phyloP scores from a whole-genome alignment of 2,888 invertebrate genomes.

The Drosophila conformis region DNA sequence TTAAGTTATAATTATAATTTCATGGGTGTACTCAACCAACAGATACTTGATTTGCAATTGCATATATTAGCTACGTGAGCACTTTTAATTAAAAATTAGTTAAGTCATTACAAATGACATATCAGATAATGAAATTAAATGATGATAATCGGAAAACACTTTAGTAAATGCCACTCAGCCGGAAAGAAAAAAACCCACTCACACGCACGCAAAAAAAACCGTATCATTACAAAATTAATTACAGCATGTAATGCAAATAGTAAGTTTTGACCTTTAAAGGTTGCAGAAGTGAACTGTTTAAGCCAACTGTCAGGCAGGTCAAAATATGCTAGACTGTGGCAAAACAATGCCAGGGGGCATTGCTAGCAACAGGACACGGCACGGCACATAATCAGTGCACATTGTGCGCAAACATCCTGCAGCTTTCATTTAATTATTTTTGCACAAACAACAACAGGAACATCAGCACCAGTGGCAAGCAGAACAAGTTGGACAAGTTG shows the following conservation, averaged over 20 bases:
- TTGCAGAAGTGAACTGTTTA: not conserved
- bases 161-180: constrained; percentile 17
- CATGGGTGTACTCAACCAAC: not conserved
- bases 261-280: constrained; percentile 21
- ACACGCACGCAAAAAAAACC: not conserved
- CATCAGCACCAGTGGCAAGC: not conserved
- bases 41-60: constrained; percentile 16
- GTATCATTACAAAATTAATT: constrained; percentile 27
- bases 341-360: constrained; percentile 1
- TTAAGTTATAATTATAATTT: not conserved
- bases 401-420: constrained; percentile 67
- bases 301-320: constrained; percentile 35
- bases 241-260: constrained; percentile 17
- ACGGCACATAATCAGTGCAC: constrained; percentile 63
- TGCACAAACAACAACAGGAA: constrained; percentile 31
- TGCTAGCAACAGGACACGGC: constrained; percentile 35
- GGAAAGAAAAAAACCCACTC: constrained; percentile 2
- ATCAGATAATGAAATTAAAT: constrained; percentile 14
- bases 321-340: constrained; percentile 9
- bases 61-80: not conserved
- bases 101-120: constrained; percentile 21
- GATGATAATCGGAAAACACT: not conserved
- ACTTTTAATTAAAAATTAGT: constrained; percentile 9
- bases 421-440: constrained; percentile 70
- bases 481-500: constrained; percentile 32